Percentiles rank a stretch among this genome's conserved stretches.
phyloP scores from a whole-genome alignment of 2,797 vertebrate species.

The Gallinago solitaria region DNA sequence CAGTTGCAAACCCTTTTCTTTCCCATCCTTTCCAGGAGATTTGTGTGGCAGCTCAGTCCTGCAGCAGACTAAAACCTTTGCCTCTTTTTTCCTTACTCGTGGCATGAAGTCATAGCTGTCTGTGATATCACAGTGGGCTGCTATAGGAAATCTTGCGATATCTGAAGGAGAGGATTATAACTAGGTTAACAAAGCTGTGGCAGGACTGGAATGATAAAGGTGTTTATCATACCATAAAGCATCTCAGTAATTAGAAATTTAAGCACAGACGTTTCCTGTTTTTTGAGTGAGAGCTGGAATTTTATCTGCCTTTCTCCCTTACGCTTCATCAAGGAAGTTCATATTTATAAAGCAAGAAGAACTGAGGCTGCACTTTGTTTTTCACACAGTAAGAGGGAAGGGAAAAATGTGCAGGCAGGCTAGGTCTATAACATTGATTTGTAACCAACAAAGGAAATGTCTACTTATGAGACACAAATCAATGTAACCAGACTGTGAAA shows the following conservation, averaged over 20 bases:
- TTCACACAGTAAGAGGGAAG: constrained; percentile 51
- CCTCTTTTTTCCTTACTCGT: constrained; percentile 62
- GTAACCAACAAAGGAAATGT: constrained; percentile 81
- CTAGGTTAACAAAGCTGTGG: constrained; percentile 54
- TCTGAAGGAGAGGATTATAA: constrained; percentile 53
- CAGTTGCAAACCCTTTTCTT: constrained; percentile 36
- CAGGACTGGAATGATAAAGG: constrained; percentile 19
- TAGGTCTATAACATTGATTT: constrained; percentile 81
- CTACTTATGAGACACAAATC: constrained; percentile 83
- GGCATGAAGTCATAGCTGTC: constrained; percentile 68
- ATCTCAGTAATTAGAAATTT: constrained; percentile 50
- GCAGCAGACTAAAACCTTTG: constrained; percentile 38
- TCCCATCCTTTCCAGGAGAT: constrained; percentile 22
- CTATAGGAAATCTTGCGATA: constrained; percentile 36
- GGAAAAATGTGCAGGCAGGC: constrained; percentile 59
- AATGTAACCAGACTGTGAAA: constrained; percentile 80
- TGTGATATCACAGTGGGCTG: constrained; percentile 65
- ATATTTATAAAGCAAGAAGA: constrained; percentile 61
- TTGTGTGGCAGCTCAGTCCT: constrained; percentile 48
- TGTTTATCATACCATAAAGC: constrained; percentile 58
- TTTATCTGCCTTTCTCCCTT: constrained; percentile 45
- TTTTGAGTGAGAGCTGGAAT: constrained; percentile 40
- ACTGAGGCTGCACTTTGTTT: constrained; percentile 69
- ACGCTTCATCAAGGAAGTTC: constrained; percentile 66
- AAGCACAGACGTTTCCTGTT: constrained; percentile 26